These are phyloP conservation scores for Xyliphius kryptos DNA, from an alignment of 2,113 vertebrate species.

Conservation along the genomic window DNA sequence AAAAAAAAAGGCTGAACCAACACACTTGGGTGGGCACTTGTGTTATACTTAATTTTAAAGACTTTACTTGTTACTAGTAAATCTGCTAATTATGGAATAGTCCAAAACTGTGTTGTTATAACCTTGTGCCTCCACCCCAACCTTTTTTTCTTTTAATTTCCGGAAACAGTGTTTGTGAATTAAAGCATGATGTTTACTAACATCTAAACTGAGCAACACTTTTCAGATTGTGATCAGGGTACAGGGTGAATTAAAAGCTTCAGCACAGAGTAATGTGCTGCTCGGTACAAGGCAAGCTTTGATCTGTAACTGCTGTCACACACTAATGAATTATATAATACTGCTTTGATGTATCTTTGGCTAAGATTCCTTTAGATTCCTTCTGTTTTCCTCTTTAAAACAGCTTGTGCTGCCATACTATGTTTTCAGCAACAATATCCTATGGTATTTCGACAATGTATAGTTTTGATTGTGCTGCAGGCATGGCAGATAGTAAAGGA, in stretches of 20 bases:
- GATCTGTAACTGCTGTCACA: slow-evolving; percentile 29
- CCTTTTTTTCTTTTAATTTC: background rate
- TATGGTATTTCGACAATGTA: background rate
- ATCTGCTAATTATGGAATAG: too few species aligned
- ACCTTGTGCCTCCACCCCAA: too few species aligned
- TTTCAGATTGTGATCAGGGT: slow-evolving; percentile 12
- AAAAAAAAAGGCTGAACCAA: too few species aligned
- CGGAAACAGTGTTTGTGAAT: background rate
- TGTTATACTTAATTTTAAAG: too few species aligned
- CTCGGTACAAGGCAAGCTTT: slow-evolving; percentile 25
- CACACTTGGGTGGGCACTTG: too few species aligned
- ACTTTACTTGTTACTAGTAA: too few species aligned
- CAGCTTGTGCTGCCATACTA: background rate
- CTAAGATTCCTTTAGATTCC: slow-evolving; percentile 19
- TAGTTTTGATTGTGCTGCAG: slow-evolving; percentile 12
- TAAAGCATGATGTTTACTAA: background rate
- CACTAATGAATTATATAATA: slow-evolving; percentile 38
- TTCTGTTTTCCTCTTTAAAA: slow-evolving; percentile 13
- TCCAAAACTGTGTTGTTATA: too few species aligned
- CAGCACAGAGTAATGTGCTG: slow-evolving; percentile 20
- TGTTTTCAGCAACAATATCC: background rate
- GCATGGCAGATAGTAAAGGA: background rate
- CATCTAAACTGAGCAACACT: background rate
- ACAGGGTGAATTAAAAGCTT: slow-evolving; percentile 20
- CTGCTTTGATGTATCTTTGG: slow-evolving; percentile 30